phyloP scores from a whole-genome alignment of 2,113 vertebrate genomes.

The Dasypus novemcinctus region DNA sequence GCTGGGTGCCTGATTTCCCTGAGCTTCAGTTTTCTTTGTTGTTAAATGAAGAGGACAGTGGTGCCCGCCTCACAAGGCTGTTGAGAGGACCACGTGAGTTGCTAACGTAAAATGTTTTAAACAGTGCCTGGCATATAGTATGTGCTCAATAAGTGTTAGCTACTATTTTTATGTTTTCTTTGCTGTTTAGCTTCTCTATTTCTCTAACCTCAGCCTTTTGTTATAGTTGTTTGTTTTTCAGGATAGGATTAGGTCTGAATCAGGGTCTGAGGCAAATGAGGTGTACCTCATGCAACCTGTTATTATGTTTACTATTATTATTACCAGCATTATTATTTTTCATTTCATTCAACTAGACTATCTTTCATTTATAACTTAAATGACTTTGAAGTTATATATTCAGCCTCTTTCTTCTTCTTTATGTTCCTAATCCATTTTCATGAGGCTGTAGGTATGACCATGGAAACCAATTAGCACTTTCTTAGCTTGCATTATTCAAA shows the following conservation, averaged over 20 bases:
- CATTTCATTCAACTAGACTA: slow-evolving; percentile 24
- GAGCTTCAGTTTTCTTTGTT: not conserved
- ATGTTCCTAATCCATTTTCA: slow-evolving; percentile 33
- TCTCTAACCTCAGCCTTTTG: not conserved
- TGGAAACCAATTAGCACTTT: slow-evolving; percentile 75
- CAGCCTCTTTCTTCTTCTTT: slow-evolving; percentile 59
- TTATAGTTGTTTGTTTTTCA: not conserved
- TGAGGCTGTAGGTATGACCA: slow-evolving; percentile 43
- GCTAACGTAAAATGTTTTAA: not conserved
- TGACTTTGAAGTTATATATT: not conserved
- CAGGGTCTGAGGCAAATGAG: not conserved
- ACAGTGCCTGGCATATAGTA: not conserved
- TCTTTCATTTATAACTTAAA: slow-evolving; percentile 62
- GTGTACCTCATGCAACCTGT: not conserved
- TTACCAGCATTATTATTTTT: not conserved
- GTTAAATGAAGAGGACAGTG: not conserved
- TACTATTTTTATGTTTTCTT: not conserved
- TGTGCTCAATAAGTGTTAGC: not conserved
- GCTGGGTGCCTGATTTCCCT: not conserved
- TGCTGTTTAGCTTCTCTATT: not conserved
- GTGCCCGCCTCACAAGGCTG: not conserved
- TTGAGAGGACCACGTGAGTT: not conserved
- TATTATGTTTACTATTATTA: not conserved
- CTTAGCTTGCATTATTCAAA: slow-evolving; percentile 67
- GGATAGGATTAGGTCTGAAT: not conserved